phyloP scores from a whole-genome alignment of 2,113 vertebrate genomes.

The Trogon surrucura region DNA sequence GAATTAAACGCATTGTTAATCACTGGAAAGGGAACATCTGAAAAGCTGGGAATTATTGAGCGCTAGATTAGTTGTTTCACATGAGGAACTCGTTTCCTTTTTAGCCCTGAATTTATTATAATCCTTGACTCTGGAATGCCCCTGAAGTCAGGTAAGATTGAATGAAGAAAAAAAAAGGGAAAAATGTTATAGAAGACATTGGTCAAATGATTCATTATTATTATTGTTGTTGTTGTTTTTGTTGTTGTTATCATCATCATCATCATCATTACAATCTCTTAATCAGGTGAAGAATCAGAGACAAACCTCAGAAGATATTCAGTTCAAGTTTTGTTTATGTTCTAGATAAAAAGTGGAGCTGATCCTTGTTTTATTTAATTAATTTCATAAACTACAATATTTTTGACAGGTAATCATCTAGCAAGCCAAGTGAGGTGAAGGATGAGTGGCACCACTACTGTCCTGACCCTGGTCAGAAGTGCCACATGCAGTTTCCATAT shows the following conservation, averaged over 20 bases:
- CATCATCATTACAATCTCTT: not conserved
- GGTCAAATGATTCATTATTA: too few species aligned
- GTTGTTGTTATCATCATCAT: not conserved
- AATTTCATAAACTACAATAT: not conserved
- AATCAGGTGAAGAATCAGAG: not conserved
- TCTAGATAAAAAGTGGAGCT: not conserved
- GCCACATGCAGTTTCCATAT: not conserved
- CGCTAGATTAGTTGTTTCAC: not conserved
- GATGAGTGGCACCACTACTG: not conserved
- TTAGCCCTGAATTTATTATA: not conserved
- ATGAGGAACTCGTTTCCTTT: not conserved
- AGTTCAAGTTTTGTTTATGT: not conserved
- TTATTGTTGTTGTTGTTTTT: not conserved
- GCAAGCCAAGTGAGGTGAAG: not conserved
- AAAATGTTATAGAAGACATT: not conserved
- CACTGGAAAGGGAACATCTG: not conserved
- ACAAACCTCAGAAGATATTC: not conserved
- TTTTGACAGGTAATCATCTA: not conserved
- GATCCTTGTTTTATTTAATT: not conserved
- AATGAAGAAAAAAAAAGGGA: not conserved
- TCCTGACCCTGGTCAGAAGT: not conserved
- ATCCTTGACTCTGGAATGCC: not conserved
- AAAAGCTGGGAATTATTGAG: not conserved
- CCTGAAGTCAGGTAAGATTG: not conserved
- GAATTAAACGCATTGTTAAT: not conserved